Base-by-base conservation (phyloP, 1,140 invertebrate genomes). In the Drosophila ambigua region DNA sequence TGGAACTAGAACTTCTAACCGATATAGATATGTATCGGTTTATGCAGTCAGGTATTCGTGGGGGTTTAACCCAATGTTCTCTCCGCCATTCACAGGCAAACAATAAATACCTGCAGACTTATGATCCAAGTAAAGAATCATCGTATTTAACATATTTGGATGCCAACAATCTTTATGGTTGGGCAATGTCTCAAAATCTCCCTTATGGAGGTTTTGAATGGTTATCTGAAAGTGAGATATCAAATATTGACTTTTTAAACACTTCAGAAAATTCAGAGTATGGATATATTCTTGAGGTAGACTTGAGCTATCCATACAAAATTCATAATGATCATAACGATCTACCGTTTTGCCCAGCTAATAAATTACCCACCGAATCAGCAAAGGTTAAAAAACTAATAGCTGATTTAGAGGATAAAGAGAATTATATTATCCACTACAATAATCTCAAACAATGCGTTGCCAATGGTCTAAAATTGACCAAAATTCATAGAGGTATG, bases 351-450 rank as follows among this genome's bases (percentile, higher is more conserved):
- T 55, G 53, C n/a, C 13, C 39, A 3, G 26, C 2, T 11, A 55
- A 55, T 45, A 16, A 39, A 90, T 20, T 93, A 93, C 90, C 92
- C 23, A 24, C 23, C 23, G 20, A 20, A 24, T 24, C 23, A 93
- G 85, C 93, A 83, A 90, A 93, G 77, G 92, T 93, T 75, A 93
- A 81, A 62, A 93, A 94, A 82, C 61, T 93, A 57, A 90, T 93
- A 69, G 93, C 23, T 24, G 23, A 4, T 24, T 24, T 24, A 24
- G 4, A 24, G 0, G 23, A 24, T 24, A 24, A 24, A 24, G 20
- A 20, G 4, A 24, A 24, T 24, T 24, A 24, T 24, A 4, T 24
- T 24, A 24, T 24, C 4, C 23, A 24, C 23, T 24, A 24, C 4
- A 24, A 4, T 2, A 4, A 4, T 24, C 23, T 24, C 3, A 3